Base-by-base conservation (phyloP, 2,113 vertebrate genomes). In the Pholis gunnellus region DNA sequence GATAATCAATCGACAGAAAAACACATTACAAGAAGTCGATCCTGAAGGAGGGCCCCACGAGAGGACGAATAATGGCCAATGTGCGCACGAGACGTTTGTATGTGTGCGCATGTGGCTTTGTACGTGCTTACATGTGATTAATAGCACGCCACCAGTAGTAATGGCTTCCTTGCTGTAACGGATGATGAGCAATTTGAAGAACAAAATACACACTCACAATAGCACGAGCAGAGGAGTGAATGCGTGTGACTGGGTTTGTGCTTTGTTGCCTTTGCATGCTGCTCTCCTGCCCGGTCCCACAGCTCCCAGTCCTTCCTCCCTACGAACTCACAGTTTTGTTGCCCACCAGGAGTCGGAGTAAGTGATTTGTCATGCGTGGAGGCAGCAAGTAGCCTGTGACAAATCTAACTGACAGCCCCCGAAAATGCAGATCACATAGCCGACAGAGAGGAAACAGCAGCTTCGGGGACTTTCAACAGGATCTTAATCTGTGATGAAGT, bases 361-460 rank as follows among this genome's bases (percentile, higher is more conserved):
- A 93, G 87, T 82, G 85, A 92, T 93, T 90, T 88, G 85, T 95
- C 93, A 93, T 88, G 91, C 83, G 10, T 85, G 87, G 88, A 87
- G 75, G 91, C 78, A 88, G 90, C 89, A 90, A 92, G 89, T 86
- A 90, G 92, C 88, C 93, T 92, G 92, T 88, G 91, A 94, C 91
- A 93, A 94, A 95, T 95, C 93, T 87, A 93, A 90, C 87, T 94
- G 94, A 93, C 94, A 95, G 89, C 40, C 78, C 73, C 84, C 31
- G 52, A 88, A 92, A 94, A 94, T 89, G 92, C 92, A 93, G 92
- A 93, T 92, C 90, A 86, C 89, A 87, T 75, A 70, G 78, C 73
- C 60, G 70, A 91, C 81, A 81, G 91, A 89, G 83, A 87, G 74
- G 76, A 87, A 88, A 88, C 78, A 85, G 84, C 85, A 88, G 76